A percentile compares a stretch with the other conserved stretches of the same genome.
These are phyloP conservation scores for Triplophysa tibetana DNA, from an alignment of 2,113 vertebrate species.

Conservation along the genomic window DNA sequence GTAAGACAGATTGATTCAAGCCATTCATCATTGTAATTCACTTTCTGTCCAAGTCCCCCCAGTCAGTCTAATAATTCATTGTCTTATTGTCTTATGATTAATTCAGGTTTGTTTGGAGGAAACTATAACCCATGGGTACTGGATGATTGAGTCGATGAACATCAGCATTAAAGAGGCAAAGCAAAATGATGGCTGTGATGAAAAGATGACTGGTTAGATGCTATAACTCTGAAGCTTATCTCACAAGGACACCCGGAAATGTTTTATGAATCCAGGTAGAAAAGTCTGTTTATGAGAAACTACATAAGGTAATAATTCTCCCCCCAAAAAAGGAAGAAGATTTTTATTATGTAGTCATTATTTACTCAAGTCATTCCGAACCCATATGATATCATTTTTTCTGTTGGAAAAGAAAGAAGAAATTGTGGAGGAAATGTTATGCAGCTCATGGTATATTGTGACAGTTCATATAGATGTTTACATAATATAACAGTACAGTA, in stretches of 20 bases:
- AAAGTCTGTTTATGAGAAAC: too few species aligned
- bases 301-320: too few species aligned
- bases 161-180: constrained; percentile 23
- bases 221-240: constrained; percentile 4
- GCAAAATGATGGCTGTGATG: neutral
- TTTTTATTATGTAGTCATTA: neutral
- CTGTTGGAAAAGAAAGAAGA: too few species aligned
- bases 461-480: too few species aligned
- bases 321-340: too few species aligned
- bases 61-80: constrained; percentile 29
- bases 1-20: neutral
- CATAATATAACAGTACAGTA: too few species aligned
- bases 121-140: constrained; percentile 3
- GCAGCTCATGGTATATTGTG: too few species aligned
- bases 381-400: too few species aligned
- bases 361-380: too few species aligned
- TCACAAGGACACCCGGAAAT: constrained; percentile 25
- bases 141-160: constrained; percentile 6
- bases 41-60: constrained; percentile 19
- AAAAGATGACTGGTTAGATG: constrained; percentile 11
- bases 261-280: neutral
- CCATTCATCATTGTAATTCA: constrained; percentile 34
- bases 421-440: too few species aligned
- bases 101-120: constrained; percentile 33
- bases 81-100: constrained; percentile 36